Percentiles rank a stretch among this genome's conserved stretches.
These are phyloP conservation scores for Drosophila nigricruria DNA, from an alignment of 2,888 invertebrate genomes.

Conservation along the genomic window DNA sequence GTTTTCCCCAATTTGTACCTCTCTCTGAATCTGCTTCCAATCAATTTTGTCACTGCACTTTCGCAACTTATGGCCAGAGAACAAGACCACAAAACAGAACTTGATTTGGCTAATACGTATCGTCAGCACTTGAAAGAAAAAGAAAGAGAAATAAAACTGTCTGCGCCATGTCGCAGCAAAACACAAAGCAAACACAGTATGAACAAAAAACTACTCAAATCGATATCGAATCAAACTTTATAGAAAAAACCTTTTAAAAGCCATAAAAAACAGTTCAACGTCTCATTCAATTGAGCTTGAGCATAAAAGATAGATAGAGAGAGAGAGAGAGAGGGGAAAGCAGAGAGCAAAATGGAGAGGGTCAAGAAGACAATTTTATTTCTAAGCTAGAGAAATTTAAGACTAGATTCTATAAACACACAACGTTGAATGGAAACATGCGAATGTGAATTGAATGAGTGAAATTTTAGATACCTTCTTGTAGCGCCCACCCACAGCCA, in stretches of 20 bases:
- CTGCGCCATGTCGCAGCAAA: slow-evolving; percentile 4
- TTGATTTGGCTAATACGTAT: slow-evolving; percentile 28
- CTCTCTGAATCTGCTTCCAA: neutral
- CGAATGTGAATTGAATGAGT: slow-evolving; percentile 67
- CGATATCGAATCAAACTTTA: slow-evolving; percentile 25
- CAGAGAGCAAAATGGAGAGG: slow-evolving; percentile 4
- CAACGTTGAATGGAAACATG: slow-evolving; percentile 51
- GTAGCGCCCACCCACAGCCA: neutral
- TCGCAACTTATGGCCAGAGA: neutral
- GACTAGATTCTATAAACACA: slow-evolving; percentile 68
- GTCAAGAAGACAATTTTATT: slow-evolving; percentile 49
- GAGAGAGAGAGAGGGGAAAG: neutral
- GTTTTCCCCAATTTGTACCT: neutral
- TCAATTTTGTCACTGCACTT: neutral
- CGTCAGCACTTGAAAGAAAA: slow-evolving; percentile 16
- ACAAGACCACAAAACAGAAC: slow-evolving; percentile 9
- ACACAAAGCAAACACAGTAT: slow-evolving; percentile 9
- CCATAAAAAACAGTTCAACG: slow-evolving; percentile 62
- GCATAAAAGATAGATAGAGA: neutral
- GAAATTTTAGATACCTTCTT: slow-evolving; percentile 53
- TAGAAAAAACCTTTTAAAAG: slow-evolving; percentile 41
- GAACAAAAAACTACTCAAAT: slow-evolving; percentile 8
- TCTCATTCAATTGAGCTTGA: slow-evolving; percentile 52
- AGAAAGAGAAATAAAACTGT: neutral
- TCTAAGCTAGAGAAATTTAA: slow-evolving; percentile 53